Evolutionary conservation across 1,140 invertebrate species (phyloP).

Genomic region (Phortica variegata): DNA sequence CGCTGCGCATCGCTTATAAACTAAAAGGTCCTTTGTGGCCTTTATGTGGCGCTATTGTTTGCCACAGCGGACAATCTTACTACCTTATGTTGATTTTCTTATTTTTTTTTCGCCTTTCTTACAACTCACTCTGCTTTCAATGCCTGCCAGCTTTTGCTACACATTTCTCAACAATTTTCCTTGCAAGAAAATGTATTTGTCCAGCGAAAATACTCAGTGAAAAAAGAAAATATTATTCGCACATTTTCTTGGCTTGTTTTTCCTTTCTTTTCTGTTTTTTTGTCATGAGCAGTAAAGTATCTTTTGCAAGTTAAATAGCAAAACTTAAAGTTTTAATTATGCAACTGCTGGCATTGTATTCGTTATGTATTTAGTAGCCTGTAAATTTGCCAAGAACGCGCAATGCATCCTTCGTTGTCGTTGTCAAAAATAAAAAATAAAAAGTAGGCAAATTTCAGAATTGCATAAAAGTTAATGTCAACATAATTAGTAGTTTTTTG

Average conservation of each 20-base stretch:
- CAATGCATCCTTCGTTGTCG: conserved; percentile 16
- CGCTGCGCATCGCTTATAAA: conserved; percentile 12
- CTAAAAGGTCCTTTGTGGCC: conserved; percentile 52
- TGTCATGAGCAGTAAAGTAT: too few species aligned
- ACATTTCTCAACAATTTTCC: not conserved
- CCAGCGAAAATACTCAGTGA: not conserved
- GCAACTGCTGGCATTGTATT: conserved; percentile 33
- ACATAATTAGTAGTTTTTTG: conserved; percentile 50
- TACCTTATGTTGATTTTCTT: too few species aligned
- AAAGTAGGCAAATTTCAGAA: conserved; percentile 5
- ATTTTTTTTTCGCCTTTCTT: too few species aligned
- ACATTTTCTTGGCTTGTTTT: too few species aligned
- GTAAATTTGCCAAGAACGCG: too few species aligned
- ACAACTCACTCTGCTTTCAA: too few species aligned
- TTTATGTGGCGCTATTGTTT: conserved; percentile 8
- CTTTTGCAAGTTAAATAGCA: conserved; percentile 48
- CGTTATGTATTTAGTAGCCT: too few species aligned
- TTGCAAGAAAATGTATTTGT: too few species aligned
- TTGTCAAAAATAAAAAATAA: not conserved
- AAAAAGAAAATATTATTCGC: conserved; percentile 29
- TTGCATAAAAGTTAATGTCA: conserved; percentile 44
- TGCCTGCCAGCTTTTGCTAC: too few species aligned
- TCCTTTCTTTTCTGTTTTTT: too few species aligned
- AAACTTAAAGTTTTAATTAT: conserved; percentile 52
- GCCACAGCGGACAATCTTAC: conserved; percentile 20